These are phyloP conservation scores for Protobothrops flavoviridis DNA, from an alignment of 2,113 vertebrate species.

Conservation along the genomic window DNA sequence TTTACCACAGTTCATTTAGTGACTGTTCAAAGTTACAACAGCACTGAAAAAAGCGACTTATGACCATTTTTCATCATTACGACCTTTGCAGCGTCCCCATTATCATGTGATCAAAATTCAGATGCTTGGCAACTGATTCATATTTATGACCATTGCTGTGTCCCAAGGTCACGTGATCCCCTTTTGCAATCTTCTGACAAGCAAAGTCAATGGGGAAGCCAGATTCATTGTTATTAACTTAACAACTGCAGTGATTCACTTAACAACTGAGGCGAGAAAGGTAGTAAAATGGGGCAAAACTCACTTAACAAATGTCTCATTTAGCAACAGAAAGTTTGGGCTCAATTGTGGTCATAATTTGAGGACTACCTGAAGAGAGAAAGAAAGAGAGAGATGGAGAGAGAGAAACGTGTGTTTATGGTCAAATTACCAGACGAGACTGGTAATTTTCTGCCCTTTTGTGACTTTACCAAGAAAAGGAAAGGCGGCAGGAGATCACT, in stretches of 20 bases:
- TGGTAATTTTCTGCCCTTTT: slow-evolving; percentile 63
- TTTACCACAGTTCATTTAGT: background rate
- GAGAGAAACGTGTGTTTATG: too few relatives aligned
- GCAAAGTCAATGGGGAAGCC: background rate
- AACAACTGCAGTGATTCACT: too few relatives aligned
- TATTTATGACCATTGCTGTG: background rate
- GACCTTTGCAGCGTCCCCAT: background rate
- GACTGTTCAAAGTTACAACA: background rate
- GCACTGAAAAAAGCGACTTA: background rate
- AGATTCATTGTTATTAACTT: background rate
- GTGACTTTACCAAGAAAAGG: slow-evolving; percentile 27
- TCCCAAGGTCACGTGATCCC: background rate
- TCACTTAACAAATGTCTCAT: background rate
- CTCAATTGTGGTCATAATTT: background rate
- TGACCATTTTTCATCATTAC: background rate
- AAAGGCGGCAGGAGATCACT: background rate
- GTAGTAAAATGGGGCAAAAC: background rate
- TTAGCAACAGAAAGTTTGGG: background rate
- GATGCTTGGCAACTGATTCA: background rate
- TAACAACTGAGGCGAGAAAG: background rate
- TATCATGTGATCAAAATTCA: background rate
- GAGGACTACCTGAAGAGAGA: background rate
- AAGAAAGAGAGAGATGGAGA: too few relatives aligned
- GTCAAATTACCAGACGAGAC: slow-evolving; percentile 6
- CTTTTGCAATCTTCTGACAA: background rate